Evolutionary conservation across 2,888 invertebrate species (phyloP), one percentile per base, ranked within the genome.

Genomic region (Augochlorella aurata): DNA sequence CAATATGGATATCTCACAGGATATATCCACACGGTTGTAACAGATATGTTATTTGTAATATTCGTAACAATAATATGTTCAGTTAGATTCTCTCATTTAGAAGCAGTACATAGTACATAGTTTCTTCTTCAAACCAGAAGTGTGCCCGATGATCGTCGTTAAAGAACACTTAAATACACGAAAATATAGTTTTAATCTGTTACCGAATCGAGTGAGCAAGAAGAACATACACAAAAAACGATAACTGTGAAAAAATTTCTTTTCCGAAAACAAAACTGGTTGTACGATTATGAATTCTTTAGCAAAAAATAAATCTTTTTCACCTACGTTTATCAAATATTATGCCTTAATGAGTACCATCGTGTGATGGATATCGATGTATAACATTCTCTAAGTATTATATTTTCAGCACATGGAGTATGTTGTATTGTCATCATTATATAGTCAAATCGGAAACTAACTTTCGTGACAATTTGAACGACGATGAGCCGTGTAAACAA

Each of bases 401-500:
- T 83, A 71, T 74, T 87, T 84, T 79, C 54, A 71, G 71, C 75
- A 79, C 71, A 84, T 69, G 69, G 66, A 82, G 72, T 83, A 69
- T 75, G 78, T 76, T 66, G 83, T 85, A 81, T 87, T 87, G 87
- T 87, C 87, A 87, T 80, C 85, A 82, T 79, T 83, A 83, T 77
- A 69, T 74, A 79, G 80, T 74, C 68, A 71, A 75, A 83, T 67
- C 38, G 49, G 50, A 76, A 77, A 82, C 49, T 81, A 81, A 87
- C 73, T 83, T 70, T 81, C 72, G 66, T 76, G 47, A 75, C 50
- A 81, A 81, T 83, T 77, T 76, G 74, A 79, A 82, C 76, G 79
- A 79, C 81, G 71, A 81, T 83, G 73, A 83, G 77, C 73, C 67
- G 76, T 85, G 81, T 83, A 79, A 82, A 83, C 79, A 83, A 87